A percentile compares a stretch with the other conserved stretches of the same genome.
phyloP scores from a whole-genome alignment of 2,888 invertebrate species.

The Aphidius colemani region DNA sequence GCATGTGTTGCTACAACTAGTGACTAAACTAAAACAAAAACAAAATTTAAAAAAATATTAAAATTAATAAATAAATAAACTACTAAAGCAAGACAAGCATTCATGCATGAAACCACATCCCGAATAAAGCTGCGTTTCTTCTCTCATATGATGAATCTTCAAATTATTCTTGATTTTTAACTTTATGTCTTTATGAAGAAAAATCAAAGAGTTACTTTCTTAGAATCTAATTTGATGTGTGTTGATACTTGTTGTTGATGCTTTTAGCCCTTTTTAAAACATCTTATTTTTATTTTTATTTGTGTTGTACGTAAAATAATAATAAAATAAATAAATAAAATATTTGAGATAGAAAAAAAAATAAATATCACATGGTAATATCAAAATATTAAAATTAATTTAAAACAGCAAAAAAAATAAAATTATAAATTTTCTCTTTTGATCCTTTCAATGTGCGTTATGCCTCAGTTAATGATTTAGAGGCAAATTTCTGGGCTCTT shows the following conservation, averaged over 20 bases:
- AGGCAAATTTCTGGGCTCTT: slow-evolving; percentile 31
- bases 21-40: background rate
- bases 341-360: slow-evolving; percentile 1
- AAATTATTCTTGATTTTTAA: slow-evolving; percentile 20
- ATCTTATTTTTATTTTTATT: no score
- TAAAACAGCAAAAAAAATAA: slow-evolving; percentile 1
- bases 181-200: slow-evolving; percentile 20
- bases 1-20: background rate
- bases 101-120: slow-evolving; percentile 20
- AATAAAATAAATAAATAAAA: no score
- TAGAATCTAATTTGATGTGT: background rate
- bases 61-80: background rate
- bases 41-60: no score
- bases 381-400: background rate
- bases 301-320: no score
- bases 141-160: slow-evolving; percentile 7
- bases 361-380: slow-evolving; percentile 2
- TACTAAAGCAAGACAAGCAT: slow-evolving; percentile 16
- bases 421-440: slow-evolving; percentile 17
- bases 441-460: slow-evolving; percentile 44
- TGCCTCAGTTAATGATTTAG: slow-evolving; percentile 51
- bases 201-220: slow-evolving; percentile 17
- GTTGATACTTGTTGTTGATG: no score
- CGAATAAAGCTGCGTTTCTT: slow-evolving; percentile 22
- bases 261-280: no score